Percentiles rank a stretch among this genome's conserved stretches.
Evolutionary conservation across 2,888 invertebrate species (phyloP).

Genomic region (Neuroscelio doddi): DNA sequence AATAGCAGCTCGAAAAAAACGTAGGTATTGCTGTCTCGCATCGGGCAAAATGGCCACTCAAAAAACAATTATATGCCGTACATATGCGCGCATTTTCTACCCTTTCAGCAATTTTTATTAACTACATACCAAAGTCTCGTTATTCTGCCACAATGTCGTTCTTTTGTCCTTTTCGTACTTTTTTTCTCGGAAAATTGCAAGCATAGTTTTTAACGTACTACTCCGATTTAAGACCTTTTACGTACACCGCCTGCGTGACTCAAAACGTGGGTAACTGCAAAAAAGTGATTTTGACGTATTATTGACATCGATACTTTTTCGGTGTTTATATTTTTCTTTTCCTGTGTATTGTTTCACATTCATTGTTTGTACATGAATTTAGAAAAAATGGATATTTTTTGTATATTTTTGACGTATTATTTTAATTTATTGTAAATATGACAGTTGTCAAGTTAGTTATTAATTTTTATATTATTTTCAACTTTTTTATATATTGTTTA

Average conservation of each 20-base stretch:
- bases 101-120: slow-evolving; percentile 9
- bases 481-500: no score
- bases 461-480: no score
- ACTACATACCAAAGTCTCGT: neutral
- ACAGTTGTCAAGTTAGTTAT: no score
- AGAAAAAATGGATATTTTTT: no score
- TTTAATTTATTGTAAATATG: no score
- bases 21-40: slow-evolving; percentile 48
- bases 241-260: neutral
- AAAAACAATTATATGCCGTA: slow-evolving; percentile 57
- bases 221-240: no score
- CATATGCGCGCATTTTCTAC: slow-evolving; percentile 48
- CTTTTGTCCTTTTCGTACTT: neutral
- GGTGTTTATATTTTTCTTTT: no score
- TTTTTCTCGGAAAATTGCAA: neutral
- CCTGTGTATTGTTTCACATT: no score
- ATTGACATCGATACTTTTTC: no score
- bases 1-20: slow-evolving; percentile 21
- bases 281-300: neutral
- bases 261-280: slow-evolving; percentile 1
- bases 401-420: no score
- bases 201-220: no score
- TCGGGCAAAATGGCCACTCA: slow-evolving; percentile 66
- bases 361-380: no score
- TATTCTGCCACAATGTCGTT: neutral